These are phyloP conservation scores for Acleris literana DNA, from an alignment of 2,888 invertebrate genomes.

Conservation along the genomic window DNA sequence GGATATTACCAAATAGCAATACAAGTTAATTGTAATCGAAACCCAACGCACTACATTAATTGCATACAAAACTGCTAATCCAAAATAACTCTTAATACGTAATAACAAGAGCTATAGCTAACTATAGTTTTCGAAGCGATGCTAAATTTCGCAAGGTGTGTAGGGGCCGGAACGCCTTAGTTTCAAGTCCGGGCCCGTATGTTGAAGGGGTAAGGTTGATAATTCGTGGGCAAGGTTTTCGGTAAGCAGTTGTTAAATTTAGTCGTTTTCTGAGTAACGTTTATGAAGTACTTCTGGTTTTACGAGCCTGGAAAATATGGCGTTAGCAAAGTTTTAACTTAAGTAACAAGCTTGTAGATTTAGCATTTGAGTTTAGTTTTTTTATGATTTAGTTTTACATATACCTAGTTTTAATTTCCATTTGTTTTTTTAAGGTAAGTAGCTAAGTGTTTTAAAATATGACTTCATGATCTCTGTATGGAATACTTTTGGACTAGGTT, in stretches of 20 bases:
- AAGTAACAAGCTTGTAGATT: too few relatives aligned
- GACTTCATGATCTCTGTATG: too few relatives aligned
- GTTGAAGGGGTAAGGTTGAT: not conserved
- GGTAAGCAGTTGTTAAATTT: conserved; percentile 9
- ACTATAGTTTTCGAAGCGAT: not conserved
- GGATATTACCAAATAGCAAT: conserved; percentile 62
- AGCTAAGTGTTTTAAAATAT: too few relatives aligned
- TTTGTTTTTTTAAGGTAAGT: too few relatives aligned
- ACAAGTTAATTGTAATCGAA: conserved; percentile 58
- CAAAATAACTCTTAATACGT: conserved; percentile 16
- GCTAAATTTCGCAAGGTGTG: conserved; percentile 29
- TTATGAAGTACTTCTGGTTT: conserved; percentile 20
- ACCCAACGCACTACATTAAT: conserved; percentile 52
- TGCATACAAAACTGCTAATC: conserved; percentile 39
- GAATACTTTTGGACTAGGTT: too few relatives aligned
- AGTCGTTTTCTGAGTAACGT: conserved; percentile 5
- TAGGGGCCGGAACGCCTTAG: conserved; percentile 29
- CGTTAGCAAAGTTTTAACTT: too few relatives aligned
- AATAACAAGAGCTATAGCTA: conserved; percentile 4
- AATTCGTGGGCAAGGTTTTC: conserved; percentile 24
- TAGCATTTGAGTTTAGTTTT: too few relatives aligned
- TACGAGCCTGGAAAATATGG: not conserved
- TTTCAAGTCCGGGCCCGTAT: conserved; percentile 11
- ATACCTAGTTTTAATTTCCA: too few relatives aligned
- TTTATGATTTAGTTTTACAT: too few relatives aligned